Base-by-base conservation (phyloP, 1,140 invertebrate species). In the Pseudomyrmex concolor region DNA sequence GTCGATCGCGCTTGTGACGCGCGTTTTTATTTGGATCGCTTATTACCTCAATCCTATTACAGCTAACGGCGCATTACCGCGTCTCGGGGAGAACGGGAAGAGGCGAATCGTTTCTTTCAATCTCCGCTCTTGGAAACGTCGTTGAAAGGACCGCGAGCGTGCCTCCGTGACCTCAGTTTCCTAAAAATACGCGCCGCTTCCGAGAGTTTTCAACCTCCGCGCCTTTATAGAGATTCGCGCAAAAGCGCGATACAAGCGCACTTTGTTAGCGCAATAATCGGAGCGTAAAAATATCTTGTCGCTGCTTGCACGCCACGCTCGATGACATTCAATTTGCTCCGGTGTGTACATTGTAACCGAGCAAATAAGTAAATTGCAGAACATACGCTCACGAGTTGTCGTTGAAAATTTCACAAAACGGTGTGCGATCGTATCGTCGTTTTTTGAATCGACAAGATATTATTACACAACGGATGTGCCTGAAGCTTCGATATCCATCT, bases 41-140 rank as follows among this genome's bases (percentile, higher is more conserved):
- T 92, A 92, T 93, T 93, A 92, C 91, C 91, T 91, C 90, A 92
- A 91, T 92, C 91, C 89, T 92, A 93, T 91, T 92, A 92, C 83
- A 85, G 85, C 86, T 91, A 91, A 89, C 91, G 89, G 89, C 74
- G 85, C 88, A 90, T 90, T 90, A 89, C 85, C 83, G 82, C 60
- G 51, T 83, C 86, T 86, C 71, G 54, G 74, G 88, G 84, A 89
- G 34, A 34, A 34, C 34, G 34, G 34, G 34, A 34, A 34, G 5
- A 34, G 34, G 5, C 34, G 34, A 34, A 34, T 34, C 63, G 76
- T 89, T 87, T 86, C 80, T 87, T 85, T 59, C 73, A 80, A 88
- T 88, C 67, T 83, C 25, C 68, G 48, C 51, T 81, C 66, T 77
- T 50, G 74, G 59, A 43, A 10, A 73, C 62, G 55, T 34, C 59